These are phyloP conservation scores for Chrysogorgia sp. DNA, from an alignment of 92 coral and sea anemone species.

Conservation along the genomic window DNA sequence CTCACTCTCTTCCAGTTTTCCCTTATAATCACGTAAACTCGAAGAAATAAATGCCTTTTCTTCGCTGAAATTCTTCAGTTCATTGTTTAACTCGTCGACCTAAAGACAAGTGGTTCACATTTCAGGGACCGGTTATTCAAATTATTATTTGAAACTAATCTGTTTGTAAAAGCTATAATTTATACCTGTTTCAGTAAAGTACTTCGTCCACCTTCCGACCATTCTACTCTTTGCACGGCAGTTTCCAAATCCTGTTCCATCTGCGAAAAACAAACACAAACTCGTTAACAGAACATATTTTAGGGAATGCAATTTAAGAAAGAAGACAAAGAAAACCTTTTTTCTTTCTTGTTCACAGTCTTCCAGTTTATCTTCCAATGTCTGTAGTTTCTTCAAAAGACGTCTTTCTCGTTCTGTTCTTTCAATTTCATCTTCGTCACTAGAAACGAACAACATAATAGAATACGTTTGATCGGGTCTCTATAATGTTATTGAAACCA, in stretches of 20 bases:
- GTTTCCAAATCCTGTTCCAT: constrained; percentile 77
- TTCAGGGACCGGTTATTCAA: too few species aligned
- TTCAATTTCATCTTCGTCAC: constrained; percentile 35
- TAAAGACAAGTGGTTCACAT: neutral
- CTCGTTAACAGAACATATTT: too few species aligned
- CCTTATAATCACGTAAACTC: constrained; percentile 28
- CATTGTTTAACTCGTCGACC: constrained; percentile 36
- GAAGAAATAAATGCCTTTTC: constrained; percentile 20
- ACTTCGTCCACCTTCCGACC: constrained; percentile 88
- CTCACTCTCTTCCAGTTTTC: constrained; percentile 27
- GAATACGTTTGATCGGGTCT: too few species aligned
- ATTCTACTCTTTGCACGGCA: constrained; percentile 83
- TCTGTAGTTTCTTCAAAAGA: constrained; percentile 24
- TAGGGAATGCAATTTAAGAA: too few species aligned
- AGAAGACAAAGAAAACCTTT: constrained; percentile 31
- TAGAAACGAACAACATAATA: neutral
- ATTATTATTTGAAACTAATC: too few species aligned
- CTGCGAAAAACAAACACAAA: constrained; percentile 46
- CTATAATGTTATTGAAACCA: neutral
- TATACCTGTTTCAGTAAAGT: constrained; percentile 82
- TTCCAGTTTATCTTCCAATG: constrained; percentile 29
- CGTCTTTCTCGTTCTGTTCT: constrained; percentile 33
- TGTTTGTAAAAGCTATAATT: neutral
- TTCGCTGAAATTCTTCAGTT: neutral
- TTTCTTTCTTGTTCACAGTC: constrained; percentile 8